Evolutionary conservation across 2,797 vertebrate species (phyloP).

Genomic region (Dendrocincla fuliginosa): DNA sequence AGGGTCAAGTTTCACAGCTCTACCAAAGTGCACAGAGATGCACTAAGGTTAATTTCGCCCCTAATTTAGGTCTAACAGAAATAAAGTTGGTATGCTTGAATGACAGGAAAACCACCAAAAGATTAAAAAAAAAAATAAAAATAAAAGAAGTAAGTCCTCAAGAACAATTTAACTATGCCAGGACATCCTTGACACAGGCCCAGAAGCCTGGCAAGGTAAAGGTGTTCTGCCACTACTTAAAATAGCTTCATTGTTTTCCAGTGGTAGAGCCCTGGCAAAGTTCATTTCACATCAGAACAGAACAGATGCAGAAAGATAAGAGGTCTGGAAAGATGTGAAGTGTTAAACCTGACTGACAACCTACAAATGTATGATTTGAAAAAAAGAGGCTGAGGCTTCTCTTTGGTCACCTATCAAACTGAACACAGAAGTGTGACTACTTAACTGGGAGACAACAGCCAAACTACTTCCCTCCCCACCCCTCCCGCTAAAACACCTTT

Average conservation of each 20-base stretch:
- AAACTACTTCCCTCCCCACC: neutral
- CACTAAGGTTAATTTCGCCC: neutral
- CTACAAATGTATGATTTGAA: neutral
- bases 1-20: conserved; percentile 1
- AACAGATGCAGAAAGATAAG: neutral
- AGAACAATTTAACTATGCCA: neutral
- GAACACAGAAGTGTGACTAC: neutral
- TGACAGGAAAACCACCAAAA: neutral
- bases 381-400: neutral
- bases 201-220: neutral
- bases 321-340: neutral
- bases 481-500: neutral
- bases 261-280: neutral
- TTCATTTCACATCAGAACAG: neutral
- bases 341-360: neutral
- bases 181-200: neutral
- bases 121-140: neutral
- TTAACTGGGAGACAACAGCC: neutral
- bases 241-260: neutral
- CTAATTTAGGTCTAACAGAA: neutral
- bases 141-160: neutral
- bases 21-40: neutral
- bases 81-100: neutral
- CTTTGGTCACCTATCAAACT: neutral
- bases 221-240: neutral